Base-by-base conservation (phyloP, 2,888 invertebrate species). In the Amblyjoppa fuscipennis region DNA sequence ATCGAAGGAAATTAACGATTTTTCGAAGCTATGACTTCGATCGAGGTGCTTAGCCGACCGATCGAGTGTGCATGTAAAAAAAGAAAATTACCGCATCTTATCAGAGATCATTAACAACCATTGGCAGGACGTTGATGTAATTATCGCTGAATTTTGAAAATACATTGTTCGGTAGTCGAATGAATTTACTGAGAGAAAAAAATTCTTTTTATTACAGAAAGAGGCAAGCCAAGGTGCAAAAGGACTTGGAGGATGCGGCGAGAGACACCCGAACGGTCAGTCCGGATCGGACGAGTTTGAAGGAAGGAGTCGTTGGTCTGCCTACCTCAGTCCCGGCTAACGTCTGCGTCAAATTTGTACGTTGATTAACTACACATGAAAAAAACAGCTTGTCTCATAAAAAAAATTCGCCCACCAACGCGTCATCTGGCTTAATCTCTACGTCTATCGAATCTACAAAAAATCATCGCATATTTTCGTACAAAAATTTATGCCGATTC, bases 211-310 rank as follows among this genome's bases (percentile, higher is more conserved):
- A 64, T 86, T 80, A n/a, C 96, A 98, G 98, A 94, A 97, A 97
- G 95, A 96, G 97, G 93, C 97, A 97, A 94, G 98, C 97, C 88
- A 97, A 97, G 94, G 96, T 99, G 93, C 97, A 98, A 92, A 97
- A 97, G 93, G 98, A 99, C 91, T 94, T 99, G 70, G 98, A 98
- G 94, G 99, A 99, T 92, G 99, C 99, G 28, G 98, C 98, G 0
- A 97, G 97, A 92, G 97, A 97, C 88, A 95, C 95, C 34, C 95
- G 96, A 88, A 95, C 95, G 28, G 88, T 94, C 75, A 94, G 94
- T 82, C 94, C 95, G 59, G 95, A 95, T 87, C 94, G 95, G 70
- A 94, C 95, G 34, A 95, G 95, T 87, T 89, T 95, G 76, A 94
- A 94, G 88, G 95, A 96, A 90, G 95, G 94, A 80, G 91, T 92